These are phyloP conservation scores for Pemphredon lugubris DNA, from an alignment of 2,888 invertebrate species.

Conservation along the genomic window DNA sequence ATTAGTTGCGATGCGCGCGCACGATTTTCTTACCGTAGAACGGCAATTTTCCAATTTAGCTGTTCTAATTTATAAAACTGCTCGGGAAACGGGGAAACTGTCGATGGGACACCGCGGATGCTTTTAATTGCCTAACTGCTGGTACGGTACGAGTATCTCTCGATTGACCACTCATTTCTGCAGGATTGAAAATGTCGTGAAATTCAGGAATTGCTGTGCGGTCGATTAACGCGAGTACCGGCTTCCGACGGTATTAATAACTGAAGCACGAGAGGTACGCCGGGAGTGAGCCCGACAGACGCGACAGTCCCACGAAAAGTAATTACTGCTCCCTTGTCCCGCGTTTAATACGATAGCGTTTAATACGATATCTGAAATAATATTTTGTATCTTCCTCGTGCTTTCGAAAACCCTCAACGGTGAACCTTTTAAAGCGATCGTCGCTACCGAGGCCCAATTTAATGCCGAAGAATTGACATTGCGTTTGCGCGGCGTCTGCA, in stretches of 20 bases:
- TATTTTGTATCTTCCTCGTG: slow-evolving; percentile 14
- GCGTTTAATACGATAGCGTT: slow-evolving; percentile 55
- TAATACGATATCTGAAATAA: slow-evolving; percentile 50
- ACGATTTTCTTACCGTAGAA: no score
- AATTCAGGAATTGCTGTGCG: slow-evolving; percentile 30
- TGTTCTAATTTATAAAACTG: slow-evolving; percentile 3
- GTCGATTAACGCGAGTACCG: slow-evolving; percentile 48
- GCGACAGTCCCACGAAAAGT: slow-evolving; percentile 63
- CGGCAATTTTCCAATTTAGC: no score
- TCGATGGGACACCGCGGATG: background rate
- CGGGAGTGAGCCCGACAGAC: slow-evolving; percentile 45
- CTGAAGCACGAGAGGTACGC: slow-evolving; percentile 39
- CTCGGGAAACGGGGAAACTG: slow-evolving; percentile 5
- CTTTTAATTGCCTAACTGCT: slow-evolving; percentile 1
- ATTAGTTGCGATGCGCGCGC: no score
- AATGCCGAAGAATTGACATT: no score
- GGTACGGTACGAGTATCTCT: background rate
- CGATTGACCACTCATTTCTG: slow-evolving; percentile 1
- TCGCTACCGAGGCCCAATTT: no score
- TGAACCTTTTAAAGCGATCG: background rate
- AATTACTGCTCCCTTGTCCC: slow-evolving; percentile 65
- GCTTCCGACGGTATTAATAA: slow-evolving; percentile 58
- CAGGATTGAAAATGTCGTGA: slow-evolving; percentile 35
- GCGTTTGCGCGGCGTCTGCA: no score
- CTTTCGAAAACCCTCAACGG: no score